phyloP scores from a whole-genome alignment of 2,888 invertebrate genomes.

The Philhelius pedissequus region DNA sequence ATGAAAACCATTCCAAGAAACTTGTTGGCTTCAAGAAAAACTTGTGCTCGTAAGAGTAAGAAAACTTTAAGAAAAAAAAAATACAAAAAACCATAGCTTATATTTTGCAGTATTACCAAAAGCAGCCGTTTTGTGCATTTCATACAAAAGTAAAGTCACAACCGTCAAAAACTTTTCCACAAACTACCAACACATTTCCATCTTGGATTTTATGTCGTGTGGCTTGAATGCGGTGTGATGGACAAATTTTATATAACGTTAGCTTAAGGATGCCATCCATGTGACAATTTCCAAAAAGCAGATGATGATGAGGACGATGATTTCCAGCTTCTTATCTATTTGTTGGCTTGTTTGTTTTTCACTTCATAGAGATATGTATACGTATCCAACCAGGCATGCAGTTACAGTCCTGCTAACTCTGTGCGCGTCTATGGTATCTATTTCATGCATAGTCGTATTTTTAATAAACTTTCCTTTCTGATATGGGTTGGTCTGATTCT shows the following conservation, averaged over 20 bases:
- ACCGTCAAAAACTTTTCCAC: conserved; percentile 16
- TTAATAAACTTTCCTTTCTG: conserved; percentile 37
- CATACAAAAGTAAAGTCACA: neutral
- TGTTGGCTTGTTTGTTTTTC: conserved; percentile 18
- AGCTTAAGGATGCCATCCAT: neutral
- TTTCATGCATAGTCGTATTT: conserved; percentile 22
- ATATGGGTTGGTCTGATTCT: neutral
- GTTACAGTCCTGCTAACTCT: neutral
- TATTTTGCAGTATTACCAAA: neutral
- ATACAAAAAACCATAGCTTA: neutral
- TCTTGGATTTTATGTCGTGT: conserved; percentile 14
- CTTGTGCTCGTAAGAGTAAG: neutral
- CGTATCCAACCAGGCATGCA: neutral
- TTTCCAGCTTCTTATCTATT: conserved; percentile 29
- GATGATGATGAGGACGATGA: conserved; percentile 5
- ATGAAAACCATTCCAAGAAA: neutral
- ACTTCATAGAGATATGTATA: conserved; percentile 3
- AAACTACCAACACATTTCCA: conserved; percentile 2
- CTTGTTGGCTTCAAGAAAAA: neutral
- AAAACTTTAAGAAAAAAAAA: neutral
- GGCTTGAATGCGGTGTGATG: neutral
- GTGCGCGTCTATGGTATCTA: conserved; percentile 2
- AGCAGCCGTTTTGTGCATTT: neutral
- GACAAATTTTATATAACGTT: conserved; percentile 25
- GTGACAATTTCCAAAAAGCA: conserved; percentile 45